These are phyloP conservation scores for Varanus komodoensis DNA, from an alignment of 2,113 vertebrate species.

Conservation along the genomic window DNA sequence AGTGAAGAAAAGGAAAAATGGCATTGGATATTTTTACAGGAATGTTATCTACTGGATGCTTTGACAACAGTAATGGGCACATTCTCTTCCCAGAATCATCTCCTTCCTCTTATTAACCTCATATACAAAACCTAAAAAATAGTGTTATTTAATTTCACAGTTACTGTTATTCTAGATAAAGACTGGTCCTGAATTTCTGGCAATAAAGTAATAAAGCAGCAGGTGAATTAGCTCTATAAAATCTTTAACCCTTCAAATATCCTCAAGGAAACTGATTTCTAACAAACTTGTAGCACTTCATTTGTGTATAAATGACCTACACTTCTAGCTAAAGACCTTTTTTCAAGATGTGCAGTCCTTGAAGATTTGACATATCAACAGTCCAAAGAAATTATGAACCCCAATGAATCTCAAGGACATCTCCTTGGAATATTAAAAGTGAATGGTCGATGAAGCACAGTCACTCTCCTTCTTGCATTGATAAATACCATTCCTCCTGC, in stretches of 20 bases:
- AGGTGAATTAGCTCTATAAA: conserved; percentile 16
- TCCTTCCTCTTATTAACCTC: conserved; percentile 39
- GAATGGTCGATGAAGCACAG: background rate
- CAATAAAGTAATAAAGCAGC: conserved; percentile 16
- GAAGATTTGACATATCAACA: conserved; percentile 5
- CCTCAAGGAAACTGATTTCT: conserved; percentile 2
- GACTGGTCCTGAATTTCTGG: background rate
- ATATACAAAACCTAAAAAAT: conserved; percentile 40
- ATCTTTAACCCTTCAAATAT: conserved; percentile 21
- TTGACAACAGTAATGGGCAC: conserved; percentile 23
- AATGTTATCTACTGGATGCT: conserved; percentile 39
- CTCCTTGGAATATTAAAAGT: background rate
- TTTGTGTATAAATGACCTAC: conserved; percentile 19
- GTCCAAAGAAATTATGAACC: background rate
- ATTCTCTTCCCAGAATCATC: conserved; percentile 24
- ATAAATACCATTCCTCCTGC: background rate
- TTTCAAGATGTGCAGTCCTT: background rate
- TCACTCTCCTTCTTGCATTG: background rate
- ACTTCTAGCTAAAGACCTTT: conserved; percentile 28
- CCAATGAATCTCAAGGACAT: background rate
- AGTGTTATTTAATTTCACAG: conserved; percentile 30
- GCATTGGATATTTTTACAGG: conserved; percentile 34
- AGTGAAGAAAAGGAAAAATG: conserved; percentile 40
- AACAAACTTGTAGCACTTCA: background rate
- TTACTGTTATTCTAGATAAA: conserved; percentile 33